Conservation (phyloP, 1,140 invertebrate species). For the Dryas iulia region DNA sequence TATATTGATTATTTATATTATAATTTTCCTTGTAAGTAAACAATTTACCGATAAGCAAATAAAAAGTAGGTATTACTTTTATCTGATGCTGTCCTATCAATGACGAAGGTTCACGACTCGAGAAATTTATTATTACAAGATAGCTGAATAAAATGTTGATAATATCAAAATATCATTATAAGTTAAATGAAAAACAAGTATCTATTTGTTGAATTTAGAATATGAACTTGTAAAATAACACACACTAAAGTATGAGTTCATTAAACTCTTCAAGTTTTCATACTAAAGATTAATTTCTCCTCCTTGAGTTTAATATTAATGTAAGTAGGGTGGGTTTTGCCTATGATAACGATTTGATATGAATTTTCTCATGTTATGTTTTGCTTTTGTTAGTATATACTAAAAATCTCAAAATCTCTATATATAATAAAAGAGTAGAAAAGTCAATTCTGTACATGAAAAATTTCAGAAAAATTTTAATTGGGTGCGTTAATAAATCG, state of each 20-base stretch:
- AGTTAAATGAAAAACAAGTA: conserved; percentile 24
- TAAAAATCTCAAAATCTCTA: too few relatives aligned
- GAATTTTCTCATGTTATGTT: too few relatives aligned
- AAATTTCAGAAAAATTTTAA: too few relatives aligned
- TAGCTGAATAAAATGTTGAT: not conserved
- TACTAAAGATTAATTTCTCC: too few relatives aligned
- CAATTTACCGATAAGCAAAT: not conserved
- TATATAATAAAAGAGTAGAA: too few relatives aligned
- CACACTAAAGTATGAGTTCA: conserved; percentile 18
- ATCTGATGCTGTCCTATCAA: not conserved
- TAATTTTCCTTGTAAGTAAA: not conserved
- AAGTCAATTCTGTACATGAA: too few relatives aligned
- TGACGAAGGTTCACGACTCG: not conserved
- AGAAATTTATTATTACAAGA: not conserved
- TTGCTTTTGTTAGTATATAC: too few relatives aligned
- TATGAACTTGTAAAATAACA: conserved; percentile 32
- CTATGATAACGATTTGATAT: too few relatives aligned
- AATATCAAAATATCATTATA: conserved; percentile 12
- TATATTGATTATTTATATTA: too few relatives aligned
- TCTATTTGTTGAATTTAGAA: conserved; percentile 32
- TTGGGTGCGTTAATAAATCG: too few relatives aligned
- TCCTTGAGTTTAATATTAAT: not conserved
- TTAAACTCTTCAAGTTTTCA: too few relatives aligned
- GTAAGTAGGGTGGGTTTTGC: too few relatives aligned
- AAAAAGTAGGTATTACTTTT: not conserved